These are phyloP conservation scores for Perodicticus potto DNA, from an alignment of 2,797 vertebrate genomes.

Conservation along the genomic window DNA sequence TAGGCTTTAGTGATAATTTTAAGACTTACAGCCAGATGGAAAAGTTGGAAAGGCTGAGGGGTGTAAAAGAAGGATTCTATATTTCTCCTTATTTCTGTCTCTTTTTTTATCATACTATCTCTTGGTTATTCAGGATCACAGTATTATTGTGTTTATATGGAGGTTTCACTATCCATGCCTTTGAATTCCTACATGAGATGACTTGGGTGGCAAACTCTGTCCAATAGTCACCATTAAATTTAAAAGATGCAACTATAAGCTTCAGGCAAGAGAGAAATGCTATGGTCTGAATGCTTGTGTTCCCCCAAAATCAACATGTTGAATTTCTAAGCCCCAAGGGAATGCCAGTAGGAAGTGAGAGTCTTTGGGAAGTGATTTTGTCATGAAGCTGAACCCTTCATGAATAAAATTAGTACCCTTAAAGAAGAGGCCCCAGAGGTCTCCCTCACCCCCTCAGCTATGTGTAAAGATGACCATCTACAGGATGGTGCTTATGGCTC, in stretches of 20 bases:
- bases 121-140: not conserved
- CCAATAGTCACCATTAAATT: not conserved
- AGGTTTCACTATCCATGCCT: not conserved
- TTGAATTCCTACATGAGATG: slow-evolving; percentile 29
- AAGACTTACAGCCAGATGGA: not conserved
- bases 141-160: not conserved
- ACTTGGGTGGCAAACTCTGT: not conserved
- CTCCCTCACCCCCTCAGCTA: not conserved
- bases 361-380: not conserved
- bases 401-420: not conserved
- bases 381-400: not conserved
- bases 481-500: no score
- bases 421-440: not conserved
- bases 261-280: slow-evolving; percentile 30
- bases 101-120: not conserved
- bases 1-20: not conserved
- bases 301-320: not conserved
- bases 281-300: not conserved
- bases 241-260: slow-evolving; percentile 22
- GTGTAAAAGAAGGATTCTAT: not conserved
- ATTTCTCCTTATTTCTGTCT: not conserved
- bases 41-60: not conserved
- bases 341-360: not conserved
- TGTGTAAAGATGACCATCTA: not conserved
- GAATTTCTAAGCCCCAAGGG: not conserved